phyloP scores from a whole-genome alignment of 2,797 vertebrate species.

The Esox masquinongy region DNA sequence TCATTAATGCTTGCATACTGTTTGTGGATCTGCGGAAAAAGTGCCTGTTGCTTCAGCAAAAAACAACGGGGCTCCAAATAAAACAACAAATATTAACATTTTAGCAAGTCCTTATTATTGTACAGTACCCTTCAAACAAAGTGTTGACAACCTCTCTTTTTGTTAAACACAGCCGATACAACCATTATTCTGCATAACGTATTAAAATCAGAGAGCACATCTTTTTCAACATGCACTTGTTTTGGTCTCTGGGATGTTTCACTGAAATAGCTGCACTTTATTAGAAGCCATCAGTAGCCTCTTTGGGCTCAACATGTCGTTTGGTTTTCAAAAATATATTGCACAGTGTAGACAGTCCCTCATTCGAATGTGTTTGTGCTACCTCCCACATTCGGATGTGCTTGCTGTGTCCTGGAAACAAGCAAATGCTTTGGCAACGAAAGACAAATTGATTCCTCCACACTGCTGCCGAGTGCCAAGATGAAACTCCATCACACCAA shows the following conservation, averaged over 20 bases:
- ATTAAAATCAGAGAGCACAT: slow-evolving; percentile 44
- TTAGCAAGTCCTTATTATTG: background rate
- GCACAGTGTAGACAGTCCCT: slow-evolving; percentile 57
- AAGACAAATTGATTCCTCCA: slow-evolving; percentile 28
- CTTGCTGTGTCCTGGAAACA: slow-evolving; percentile 35
- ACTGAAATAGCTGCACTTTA: slow-evolving; percentile 34
- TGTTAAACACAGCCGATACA: slow-evolving; percentile 39
- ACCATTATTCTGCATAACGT: slow-evolving; percentile 53
- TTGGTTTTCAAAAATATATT: slow-evolving; percentile 49
- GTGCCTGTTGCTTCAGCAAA: no score
- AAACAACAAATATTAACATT: background rate
- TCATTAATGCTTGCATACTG: background rate
- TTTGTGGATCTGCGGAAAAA: background rate
- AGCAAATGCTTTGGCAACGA: slow-evolving; percentile 27
- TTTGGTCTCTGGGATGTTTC: slow-evolving; percentile 30
- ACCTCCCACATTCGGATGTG: slow-evolving; percentile 4
- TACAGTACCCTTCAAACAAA: background rate
- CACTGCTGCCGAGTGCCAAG: slow-evolving; percentile 32
- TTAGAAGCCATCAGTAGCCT: slow-evolving; percentile 41
- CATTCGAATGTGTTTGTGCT: background rate
- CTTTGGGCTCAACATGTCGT: slow-evolving; percentile 39
- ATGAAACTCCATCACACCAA: slow-evolving; percentile 8
- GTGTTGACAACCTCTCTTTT: background rate
- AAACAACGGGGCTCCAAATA: no score
- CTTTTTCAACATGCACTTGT: slow-evolving; percentile 64